phyloP scores from a whole-genome alignment of 2,113 vertebrate species.

The Triplophysa rosa region DNA sequence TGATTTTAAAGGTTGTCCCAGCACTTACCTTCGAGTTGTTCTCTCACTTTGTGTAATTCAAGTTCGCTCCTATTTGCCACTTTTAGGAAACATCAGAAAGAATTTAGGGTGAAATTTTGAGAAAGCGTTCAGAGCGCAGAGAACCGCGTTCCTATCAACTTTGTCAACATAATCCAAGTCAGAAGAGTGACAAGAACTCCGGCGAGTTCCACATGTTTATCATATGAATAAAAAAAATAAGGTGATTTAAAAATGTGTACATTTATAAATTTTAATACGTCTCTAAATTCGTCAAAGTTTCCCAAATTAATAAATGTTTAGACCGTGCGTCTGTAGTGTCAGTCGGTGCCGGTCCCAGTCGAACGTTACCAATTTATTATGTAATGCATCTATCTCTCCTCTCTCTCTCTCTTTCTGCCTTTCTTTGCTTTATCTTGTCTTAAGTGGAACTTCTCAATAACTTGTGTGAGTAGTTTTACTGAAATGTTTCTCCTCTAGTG shows the following conservation, averaged over 20 bases:
- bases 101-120: slow-evolving; percentile 3
- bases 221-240: slow-evolving; percentile 33
- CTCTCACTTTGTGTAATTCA: slow-evolving; percentile 7
- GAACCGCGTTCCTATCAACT: slow-evolving; percentile 49
- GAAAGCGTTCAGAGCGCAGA: slow-evolving; percentile 4
- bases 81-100: slow-evolving; percentile 13
- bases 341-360: slow-evolving; percentile 65
- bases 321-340: slow-evolving; percentile 52
- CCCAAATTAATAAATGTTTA: background rate
- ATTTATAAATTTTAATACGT: background rate
- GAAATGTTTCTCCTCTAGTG: slow-evolving; percentile 24
- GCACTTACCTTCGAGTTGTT: slow-evolving; percentile 40
- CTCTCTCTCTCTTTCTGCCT: slow-evolving; percentile 49
- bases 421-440: background rate
- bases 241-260: background rate
- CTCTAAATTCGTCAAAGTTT: background rate
- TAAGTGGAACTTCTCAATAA: slow-evolving; percentile 52
- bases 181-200: slow-evolving; percentile 38
- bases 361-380: slow-evolving; percentile 68
- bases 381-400: slow-evolving; percentile 59
- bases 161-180: slow-evolving; percentile 43
- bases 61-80: slow-evolving; percentile 11
- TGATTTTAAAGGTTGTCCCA: background rate
- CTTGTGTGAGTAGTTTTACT: slow-evolving; percentile 51
- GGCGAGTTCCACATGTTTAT: slow-evolving; percentile 33